Evolutionary conservation across 2,888 invertebrate species (phyloP).

Genomic region (Girardia tigrina): DNA sequence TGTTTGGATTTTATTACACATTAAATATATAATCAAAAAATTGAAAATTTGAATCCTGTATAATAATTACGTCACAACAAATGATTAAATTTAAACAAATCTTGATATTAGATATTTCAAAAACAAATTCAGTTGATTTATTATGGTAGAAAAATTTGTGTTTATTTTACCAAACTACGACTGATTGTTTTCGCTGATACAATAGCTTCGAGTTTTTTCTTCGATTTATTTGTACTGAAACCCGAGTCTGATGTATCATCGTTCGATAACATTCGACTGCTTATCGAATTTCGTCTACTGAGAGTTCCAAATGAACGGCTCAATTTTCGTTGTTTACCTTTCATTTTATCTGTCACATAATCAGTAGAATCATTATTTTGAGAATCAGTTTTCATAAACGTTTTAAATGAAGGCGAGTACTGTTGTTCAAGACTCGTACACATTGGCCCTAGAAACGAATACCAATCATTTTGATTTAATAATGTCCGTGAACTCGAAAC

Average conservation of each 20-base stretch:
- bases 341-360: not conserved
- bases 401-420: not conserved
- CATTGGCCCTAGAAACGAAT: not conserved
- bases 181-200: not conserved
- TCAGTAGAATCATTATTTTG: not conserved
- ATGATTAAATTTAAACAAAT: too few relatives aligned
- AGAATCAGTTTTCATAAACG: not conserved
- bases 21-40: too few relatives aligned
- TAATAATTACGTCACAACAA: too few relatives aligned
- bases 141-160: too few relatives aligned
- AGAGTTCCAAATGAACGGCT: not conserved
- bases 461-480: not conserved
- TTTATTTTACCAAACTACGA: too few relatives aligned
- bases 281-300: conserved; percentile 1
- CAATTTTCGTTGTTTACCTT: conserved; percentile 3
- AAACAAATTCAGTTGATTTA: too few relatives aligned
- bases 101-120: too few relatives aligned
- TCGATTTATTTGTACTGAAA: not conserved
- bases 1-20: too few relatives aligned
- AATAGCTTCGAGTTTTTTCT: not conserved
- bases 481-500: not conserved
- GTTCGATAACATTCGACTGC: not conserved
- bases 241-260: not conserved
- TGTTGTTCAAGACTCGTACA: conserved; percentile 18
- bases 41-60: too few relatives aligned